A percentile compares a stretch with the other conserved stretches of the same genome.
Evolutionary conservation across 2,888 invertebrate genomes (phyloP).

Genomic region (Tenthredo livida): DNA sequence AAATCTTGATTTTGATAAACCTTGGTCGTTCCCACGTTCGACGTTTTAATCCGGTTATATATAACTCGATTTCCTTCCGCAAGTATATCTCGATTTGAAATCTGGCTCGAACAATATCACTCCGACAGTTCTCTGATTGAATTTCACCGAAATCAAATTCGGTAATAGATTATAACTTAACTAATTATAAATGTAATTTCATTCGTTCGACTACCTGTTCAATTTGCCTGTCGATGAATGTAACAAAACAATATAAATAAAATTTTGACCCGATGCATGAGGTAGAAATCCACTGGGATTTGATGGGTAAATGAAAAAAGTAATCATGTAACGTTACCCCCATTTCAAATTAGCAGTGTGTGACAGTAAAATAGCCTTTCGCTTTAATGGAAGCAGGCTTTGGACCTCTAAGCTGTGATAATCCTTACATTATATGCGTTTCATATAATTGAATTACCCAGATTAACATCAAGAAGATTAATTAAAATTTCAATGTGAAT

Average conservation of each 20-base stretch:
- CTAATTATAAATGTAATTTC: not conserved
- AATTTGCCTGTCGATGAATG: not conserved
- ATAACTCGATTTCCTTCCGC: not conserved
- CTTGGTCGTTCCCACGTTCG: not conserved
- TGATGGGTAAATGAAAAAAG: not conserved
- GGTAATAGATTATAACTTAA: not conserved
- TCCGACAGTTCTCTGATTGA: slow-evolving; percentile 24
- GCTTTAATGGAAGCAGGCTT: not conserved
- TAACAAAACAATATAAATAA: not conserved
- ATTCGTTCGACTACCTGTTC: not conserved
- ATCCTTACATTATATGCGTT: not conserved
- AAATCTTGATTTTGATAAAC: not conserved
- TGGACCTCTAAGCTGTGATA: not conserved
- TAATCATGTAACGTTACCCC: not conserved
- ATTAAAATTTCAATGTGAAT: not conserved
- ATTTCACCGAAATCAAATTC: not conserved
- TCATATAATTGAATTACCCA: not conserved
- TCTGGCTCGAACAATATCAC: not conserved
- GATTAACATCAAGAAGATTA: not conserved
- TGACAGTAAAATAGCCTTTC: not conserved
- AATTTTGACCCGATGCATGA: not conserved
- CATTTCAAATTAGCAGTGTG: not conserved
- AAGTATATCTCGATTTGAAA: not conserved
- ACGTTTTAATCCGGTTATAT: not conserved
- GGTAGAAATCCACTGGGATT: not conserved